phyloP scores from a whole-genome alignment of 2,888 invertebrate genomes.

The Nowickia ferox region DNA sequence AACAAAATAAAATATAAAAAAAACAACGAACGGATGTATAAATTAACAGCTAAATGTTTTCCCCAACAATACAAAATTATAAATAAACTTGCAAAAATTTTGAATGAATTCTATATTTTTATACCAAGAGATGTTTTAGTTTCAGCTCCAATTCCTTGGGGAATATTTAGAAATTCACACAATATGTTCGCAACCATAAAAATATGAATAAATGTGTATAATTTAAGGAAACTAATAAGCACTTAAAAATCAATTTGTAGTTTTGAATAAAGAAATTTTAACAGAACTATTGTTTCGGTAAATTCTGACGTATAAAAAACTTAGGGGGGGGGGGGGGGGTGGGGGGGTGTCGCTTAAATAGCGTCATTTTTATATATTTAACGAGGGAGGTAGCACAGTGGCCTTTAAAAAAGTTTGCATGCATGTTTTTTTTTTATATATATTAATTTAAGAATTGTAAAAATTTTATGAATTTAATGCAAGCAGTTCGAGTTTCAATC shows the following conservation, averaged over 20 bases:
- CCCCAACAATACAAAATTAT: not conserved
- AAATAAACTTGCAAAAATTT: conserved; percentile 46
- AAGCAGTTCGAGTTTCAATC: no score
- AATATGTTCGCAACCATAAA: conserved; percentile 5
- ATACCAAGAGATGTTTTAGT: not conserved
- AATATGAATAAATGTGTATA: conserved; percentile 5
- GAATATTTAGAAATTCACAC: conserved; percentile 15
- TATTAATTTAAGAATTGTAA: no score
- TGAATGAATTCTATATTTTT: conserved; percentile 32
- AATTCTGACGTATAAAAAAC: no score
- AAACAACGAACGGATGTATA: conserved; percentile 64
- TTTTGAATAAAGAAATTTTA: conserved; percentile 27
- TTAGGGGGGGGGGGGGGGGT: no score
- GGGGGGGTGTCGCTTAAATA: no score
- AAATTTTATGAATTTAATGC: no score
- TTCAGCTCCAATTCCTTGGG: not conserved
- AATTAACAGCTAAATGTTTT: conserved; percentile 61
- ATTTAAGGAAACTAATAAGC: conserved; percentile 25
- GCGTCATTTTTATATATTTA: no score
- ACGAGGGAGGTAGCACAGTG: no score
- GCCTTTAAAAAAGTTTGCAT: no score
- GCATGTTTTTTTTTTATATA: no score
- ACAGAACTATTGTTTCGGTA: not conserved
- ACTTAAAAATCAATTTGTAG: conserved; percentile 54
- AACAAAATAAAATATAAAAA: conserved; percentile 13